Evolutionary conservation across 2,888 invertebrate species (phyloP), one percentile per base, ranked within the genome.

Genomic region (Euphydryas editha): DNA sequence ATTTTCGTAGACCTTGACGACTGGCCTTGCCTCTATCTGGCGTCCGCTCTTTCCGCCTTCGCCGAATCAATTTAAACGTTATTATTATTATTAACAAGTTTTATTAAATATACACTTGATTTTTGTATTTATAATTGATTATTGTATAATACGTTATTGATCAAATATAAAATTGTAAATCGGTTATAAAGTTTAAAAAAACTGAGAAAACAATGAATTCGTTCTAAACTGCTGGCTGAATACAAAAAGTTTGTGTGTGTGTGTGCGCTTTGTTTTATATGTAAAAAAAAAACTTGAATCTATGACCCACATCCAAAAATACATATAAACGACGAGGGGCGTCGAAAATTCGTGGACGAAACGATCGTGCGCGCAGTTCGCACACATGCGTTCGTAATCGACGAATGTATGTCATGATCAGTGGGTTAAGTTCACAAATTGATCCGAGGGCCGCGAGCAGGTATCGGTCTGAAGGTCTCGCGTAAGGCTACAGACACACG

Each of bases 41-140:
- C 87, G 87, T 81, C 86, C 89, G 88, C 84, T 92, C 91, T 91
- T 92, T 92, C 92, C 92, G 92, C 91, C 90, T 92, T 90, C 86
- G 86, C 83, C 85, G 88, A 90, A 88, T 90, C 89, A 87, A 88
- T 88, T 90, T 83, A 84, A 86, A 86, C 84, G 82, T 85, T 83
- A 85, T 84, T 84, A 85, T 87, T 87, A 66, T 68, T 70, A 70
- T 70, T 55, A 63, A 65, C 58, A 55, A 46, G 58, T 68, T 68
- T 63, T 37, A 68, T 63, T 42, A 64, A 54, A 64, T 60, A 37
- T 67, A 69, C 57, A 37, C 54, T 17, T 36, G 15, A 11, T 54
- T 36, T 54, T 17, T 36, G 15, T 36, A n/a, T 36, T n/a, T 10
- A 30, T 21, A 30, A 24, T n/a, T 24, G 17, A 4, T 17, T n/a